Percentiles rank a stretch among this genome's conserved stretches.
phyloP scores from a whole-genome alignment of 2,888 invertebrate species.

The Colletes collaris region DNA sequence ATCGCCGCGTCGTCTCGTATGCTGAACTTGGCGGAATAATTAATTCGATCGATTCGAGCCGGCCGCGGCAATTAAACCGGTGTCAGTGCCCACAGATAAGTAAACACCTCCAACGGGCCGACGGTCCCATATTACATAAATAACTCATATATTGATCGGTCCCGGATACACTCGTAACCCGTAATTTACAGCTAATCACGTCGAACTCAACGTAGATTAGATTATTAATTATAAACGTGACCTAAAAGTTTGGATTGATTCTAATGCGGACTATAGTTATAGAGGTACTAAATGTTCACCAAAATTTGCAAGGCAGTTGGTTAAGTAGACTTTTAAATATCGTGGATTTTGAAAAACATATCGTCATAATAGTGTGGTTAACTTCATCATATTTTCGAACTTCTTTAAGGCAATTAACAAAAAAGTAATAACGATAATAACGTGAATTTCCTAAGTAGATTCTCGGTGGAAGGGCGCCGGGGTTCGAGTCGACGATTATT shows the following conservation, averaged over 20 bases:
- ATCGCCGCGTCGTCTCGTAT: slow-evolving; percentile 26
- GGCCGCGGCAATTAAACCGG: slow-evolving; percentile 31
- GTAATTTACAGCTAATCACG: slow-evolving; percentile 25
- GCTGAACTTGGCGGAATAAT: slow-evolving; percentile 29
- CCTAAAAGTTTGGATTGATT: too few relatives aligned
- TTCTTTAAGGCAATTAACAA: too few relatives aligned
- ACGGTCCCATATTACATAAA: slow-evolving; percentile 31
- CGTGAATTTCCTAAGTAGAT: background rate
- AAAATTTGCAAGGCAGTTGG: too few relatives aligned
- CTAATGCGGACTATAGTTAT: too few relatives aligned
- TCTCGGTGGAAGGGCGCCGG: background rate
- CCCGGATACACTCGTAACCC: slow-evolving; percentile 6
- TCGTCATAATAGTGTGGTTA: too few relatives aligned
- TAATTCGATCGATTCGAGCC: slow-evolving; percentile 33
- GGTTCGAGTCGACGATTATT: background rate
- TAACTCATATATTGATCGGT: slow-evolving; percentile 19
- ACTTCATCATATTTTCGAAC: too few relatives aligned
- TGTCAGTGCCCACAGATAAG: slow-evolving; percentile 35
- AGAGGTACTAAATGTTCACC: too few relatives aligned
- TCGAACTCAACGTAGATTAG: slow-evolving; percentile 24
- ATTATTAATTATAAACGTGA: slow-evolving; percentile 20
- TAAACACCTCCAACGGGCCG: slow-evolving; percentile 32
- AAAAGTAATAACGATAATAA: background rate
- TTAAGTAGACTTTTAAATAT: too few relatives aligned
- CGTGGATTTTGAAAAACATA: too few relatives aligned